Evolutionary conservation across 2,113 vertebrate genomes (phyloP).

Genomic region (Pristiophorus japonicus): DNA sequence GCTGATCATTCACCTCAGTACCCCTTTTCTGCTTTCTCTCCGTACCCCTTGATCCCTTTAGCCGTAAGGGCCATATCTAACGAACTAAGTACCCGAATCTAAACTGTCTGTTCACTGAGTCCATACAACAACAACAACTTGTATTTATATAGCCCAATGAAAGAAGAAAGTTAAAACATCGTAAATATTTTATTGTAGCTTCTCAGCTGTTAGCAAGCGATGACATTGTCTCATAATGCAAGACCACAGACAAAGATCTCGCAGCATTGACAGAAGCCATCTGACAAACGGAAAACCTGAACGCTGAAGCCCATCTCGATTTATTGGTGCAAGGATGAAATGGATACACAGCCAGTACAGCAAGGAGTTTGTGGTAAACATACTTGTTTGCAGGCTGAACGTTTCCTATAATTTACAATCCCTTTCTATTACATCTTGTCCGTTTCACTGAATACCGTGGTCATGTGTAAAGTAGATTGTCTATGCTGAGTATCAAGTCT

Average conservation of each 20-base stretch:
- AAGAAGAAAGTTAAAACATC: not conserved
- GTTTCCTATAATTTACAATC: not conserved
- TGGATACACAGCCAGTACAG: not conserved
- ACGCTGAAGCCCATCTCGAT: not conserved
- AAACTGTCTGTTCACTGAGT: no score
- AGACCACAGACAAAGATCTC: not conserved
- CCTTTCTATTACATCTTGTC: not conserved
- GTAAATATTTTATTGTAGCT: not conserved
- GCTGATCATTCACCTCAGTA: no score
- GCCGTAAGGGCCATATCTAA: no score
- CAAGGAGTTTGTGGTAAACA: not conserved
- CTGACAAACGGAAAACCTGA: not conserved
- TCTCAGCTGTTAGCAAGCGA: not conserved
- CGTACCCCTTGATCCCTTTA: no score
- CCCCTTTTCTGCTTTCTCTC: no score
- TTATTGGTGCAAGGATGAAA: not conserved
- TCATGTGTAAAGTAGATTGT: slow-evolving; percentile 32
- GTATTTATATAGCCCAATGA: no score
- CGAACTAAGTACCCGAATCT: no score
- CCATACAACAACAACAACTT: no score
- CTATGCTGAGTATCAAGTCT: not conserved
- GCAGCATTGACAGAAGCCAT: not conserved
- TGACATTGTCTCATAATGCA: no score
- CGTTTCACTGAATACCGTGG: not conserved
- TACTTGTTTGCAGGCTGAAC: not conserved